A percentile compares a stretch with the other conserved stretches of the same genome.
These are phyloP conservation scores for Salticus scenicus DNA, from an alignment of 2,888 invertebrate genomes.

Conservation along the genomic window DNA sequence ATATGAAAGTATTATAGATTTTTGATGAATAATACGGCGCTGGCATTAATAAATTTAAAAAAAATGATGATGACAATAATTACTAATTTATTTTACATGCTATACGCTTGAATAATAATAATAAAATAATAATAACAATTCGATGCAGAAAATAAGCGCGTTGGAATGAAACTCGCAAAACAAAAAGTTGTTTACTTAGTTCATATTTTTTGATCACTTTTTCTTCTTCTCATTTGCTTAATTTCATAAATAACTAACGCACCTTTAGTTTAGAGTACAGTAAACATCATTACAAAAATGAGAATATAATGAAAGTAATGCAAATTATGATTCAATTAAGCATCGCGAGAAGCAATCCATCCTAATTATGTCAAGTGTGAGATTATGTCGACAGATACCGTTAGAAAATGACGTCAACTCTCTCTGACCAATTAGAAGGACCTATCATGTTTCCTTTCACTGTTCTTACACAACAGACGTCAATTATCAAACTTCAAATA, in stretches of 20 bases:
- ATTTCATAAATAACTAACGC: not conserved
- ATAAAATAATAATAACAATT: no score
- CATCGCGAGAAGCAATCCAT: slow-evolving; percentile 18
- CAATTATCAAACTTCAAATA: not conserved
- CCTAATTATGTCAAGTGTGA: slow-evolving; percentile 37
- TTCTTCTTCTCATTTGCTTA: not conserved
- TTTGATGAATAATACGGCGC: no score
- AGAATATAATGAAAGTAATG: slow-evolving; percentile 5
- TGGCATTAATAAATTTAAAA: no score
- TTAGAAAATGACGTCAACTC: slow-evolving; percentile 35
- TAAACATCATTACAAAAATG: not conserved
- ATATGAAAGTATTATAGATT: no score
- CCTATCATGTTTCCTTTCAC: slow-evolving; percentile 6
- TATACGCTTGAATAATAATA: no score
- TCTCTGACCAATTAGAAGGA: slow-evolving; percentile 31
- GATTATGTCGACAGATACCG: slow-evolving; percentile 33
- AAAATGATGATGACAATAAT: no score
- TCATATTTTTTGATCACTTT: no score
- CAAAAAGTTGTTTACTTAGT: no score
- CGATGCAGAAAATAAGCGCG: no score
- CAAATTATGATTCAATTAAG: slow-evolving; percentile 28
- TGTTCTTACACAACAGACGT: slow-evolving; percentile 15
- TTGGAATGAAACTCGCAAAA: no score
- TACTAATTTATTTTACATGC: no score
- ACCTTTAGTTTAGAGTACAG: not conserved